Evolutionary conservation across 1,140 invertebrate species (phyloP), one percentile per base, ranked within the genome.

Genomic region (Drosophila ogumai): DNA sequence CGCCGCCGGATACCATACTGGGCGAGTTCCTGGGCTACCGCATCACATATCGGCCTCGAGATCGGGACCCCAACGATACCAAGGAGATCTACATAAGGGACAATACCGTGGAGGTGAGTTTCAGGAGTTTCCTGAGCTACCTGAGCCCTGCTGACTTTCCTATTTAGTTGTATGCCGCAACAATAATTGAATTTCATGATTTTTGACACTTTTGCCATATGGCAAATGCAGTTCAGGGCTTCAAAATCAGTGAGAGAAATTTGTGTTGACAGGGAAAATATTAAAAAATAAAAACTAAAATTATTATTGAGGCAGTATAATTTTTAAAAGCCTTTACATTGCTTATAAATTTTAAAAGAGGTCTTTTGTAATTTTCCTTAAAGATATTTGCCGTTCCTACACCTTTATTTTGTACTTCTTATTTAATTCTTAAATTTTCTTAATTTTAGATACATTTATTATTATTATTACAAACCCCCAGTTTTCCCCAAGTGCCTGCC

Each of bases 11-110:
- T 81, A 95, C 95, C 54, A 95, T 96, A 82, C 94, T 96, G 81
- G 96, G 96, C n/a, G 96, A 96, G 92, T 96, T 96, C 92, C 93
- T 96, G 10, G 96, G 96, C 61, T 96, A 96, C 92, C 93, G 95
- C 68, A 95, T 96, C 58, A 94, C 95, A 43, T 96, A 95, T 93
- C 93, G 94, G 61, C 95, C 94, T 56, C 93, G 95, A 65, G 95
- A 95, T 82, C 93, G 93, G 79, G 93, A 93, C 68, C 90, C 93
- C 22, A 94, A 94, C 54, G 93, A 94, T 59, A 94, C 94, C 82
- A 95, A 95, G 85, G 95, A 95, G 92, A 95, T 95, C 92, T 95
- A 95, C 92, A 95, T 96, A 87, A 93, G 95, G 36, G 95, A 96
- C 91, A 94, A 94, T 52, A 94, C 94, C 47, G 94, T 95, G 46